A percentile compares a stretch with the other conserved stretches of the same genome.
phyloP scores from a whole-genome alignment of 2,888 invertebrate species.

The Meteorus cinctellus region DNA sequence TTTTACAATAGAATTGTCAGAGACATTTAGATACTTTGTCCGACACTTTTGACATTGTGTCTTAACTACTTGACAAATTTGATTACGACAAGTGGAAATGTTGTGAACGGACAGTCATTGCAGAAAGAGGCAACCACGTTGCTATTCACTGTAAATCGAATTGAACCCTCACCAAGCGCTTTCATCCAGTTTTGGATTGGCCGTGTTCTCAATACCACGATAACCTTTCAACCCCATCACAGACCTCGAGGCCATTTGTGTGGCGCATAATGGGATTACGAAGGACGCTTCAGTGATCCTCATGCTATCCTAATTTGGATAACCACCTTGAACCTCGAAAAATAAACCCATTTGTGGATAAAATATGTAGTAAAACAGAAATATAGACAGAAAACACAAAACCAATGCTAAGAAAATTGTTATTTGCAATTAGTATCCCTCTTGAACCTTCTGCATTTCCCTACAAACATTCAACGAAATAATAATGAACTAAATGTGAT shows the following conservation, averaged over 20 bases:
- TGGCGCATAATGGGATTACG: conserved; percentile 25
- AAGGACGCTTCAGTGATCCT: conserved; percentile 25
- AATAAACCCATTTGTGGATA: neutral
- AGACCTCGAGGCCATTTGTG: conserved; percentile 7
- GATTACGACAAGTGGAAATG: conserved; percentile 17
- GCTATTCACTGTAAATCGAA: conserved; percentile 21
- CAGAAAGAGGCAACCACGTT: neutral
- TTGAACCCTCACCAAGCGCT: conserved; percentile 3
- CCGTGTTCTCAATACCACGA: neutral
- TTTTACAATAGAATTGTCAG: neutral
- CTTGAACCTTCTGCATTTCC: too few relatives aligned
- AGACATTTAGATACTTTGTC: neutral
- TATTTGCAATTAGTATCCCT: neutral
- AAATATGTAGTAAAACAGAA: neutral
- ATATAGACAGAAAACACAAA: neutral
- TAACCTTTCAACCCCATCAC: conserved; percentile 1
- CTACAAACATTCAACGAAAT: too few relatives aligned
- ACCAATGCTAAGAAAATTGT: neutral
- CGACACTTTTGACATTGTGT: neutral
- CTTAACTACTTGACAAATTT: conserved; percentile 6
- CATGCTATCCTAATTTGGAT: conserved; percentile 18
- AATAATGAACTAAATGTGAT: too few relatives aligned
- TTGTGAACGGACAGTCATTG: neutral
- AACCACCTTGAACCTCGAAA: neutral
- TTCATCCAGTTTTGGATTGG: neutral